Percentiles rank a stretch among this genome's conserved stretches.
Evolutionary conservation across 2,113 vertebrate species (phyloP).

Genomic region (Notarius lentiginosus): DNA sequence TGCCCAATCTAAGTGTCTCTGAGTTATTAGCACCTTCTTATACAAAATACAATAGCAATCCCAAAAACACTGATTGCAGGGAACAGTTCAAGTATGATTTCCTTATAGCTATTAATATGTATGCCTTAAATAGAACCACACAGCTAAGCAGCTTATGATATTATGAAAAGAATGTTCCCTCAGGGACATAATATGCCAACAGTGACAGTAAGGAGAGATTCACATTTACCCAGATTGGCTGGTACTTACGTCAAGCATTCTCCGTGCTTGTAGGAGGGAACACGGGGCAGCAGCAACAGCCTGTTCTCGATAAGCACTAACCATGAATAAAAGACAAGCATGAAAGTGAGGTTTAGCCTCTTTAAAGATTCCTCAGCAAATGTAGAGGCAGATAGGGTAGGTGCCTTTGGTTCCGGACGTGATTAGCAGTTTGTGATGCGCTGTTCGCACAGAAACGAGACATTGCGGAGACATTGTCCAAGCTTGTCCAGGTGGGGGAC

Average conservation of each 20-base stretch:
- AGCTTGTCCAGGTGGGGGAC: conserved; percentile 83
- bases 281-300: conserved; percentile 78
- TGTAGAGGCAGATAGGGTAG: conserved; percentile 78
- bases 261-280: conserved; percentile 79
- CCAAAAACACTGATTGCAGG: conserved; percentile 79
- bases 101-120: conserved; percentile 87
- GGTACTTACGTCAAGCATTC: conserved; percentile 83
- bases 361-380: conserved; percentile 78
- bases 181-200: conserved; percentile 83
- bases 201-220: conserved; percentile 82
- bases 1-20: conserved; percentile 75
- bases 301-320: conserved; percentile 79
- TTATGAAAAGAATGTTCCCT: conserved; percentile 86
- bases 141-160: conserved; percentile 85
- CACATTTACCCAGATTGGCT: conserved; percentile 82
- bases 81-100: conserved; percentile 84
- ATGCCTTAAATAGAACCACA: conserved; percentile 86
- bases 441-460: conserved; percentile 78
- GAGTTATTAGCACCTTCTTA: conserved; percentile 83
- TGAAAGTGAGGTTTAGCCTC: conserved; percentile 83
- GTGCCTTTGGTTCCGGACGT: conserved; percentile 79
- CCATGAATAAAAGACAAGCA: conserved; percentile 83
- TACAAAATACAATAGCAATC: conserved; percentile 80
- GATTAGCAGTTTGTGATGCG: conserved; percentile 75
- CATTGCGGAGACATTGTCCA: conserved; percentile 80